These are phyloP conservation scores for Triops longicaudatus DNA, from an alignment of 1,140 invertebrate species.

Conservation along the genomic window DNA sequence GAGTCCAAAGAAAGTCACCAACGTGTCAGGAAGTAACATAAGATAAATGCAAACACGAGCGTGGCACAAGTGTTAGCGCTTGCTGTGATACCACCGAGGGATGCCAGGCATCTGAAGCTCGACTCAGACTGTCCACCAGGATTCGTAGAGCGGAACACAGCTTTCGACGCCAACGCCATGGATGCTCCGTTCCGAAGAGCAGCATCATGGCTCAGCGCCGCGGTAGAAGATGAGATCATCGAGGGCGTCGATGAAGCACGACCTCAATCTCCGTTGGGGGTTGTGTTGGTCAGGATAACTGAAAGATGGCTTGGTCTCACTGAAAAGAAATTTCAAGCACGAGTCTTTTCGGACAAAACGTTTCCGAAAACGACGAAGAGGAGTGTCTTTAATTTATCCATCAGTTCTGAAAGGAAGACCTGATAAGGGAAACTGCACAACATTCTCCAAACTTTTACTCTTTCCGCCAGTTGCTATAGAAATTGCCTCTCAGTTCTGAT, in stretches of 20 bases:
- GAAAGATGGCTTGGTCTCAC: not conserved
- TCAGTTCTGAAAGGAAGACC: not conserved
- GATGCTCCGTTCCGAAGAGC: not conserved
- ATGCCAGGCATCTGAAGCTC: not conserved
- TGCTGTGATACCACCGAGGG: not conserved
- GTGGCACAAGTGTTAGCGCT: not conserved
- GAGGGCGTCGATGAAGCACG: constrained; percentile 9
- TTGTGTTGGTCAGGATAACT: not conserved
- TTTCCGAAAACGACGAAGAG: not conserved
- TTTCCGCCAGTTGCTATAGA: not conserved
- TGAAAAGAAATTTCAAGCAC: not conserved
- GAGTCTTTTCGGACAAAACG: not conserved
- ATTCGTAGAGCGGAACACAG: constrained; percentile 6
- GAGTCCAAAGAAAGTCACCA: too few relatives aligned
- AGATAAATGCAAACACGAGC: too few relatives aligned
- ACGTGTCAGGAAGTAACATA: too few relatives aligned
- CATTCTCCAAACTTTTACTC: not conserved
- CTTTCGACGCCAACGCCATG: not conserved
- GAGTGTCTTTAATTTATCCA: not conserved
- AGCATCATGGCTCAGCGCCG: not conserved
- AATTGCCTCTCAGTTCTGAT: not conserved
- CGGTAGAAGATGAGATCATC: not conserved
- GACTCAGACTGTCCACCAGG: not conserved
- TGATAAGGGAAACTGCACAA: not conserved
- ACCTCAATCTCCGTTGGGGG: not conserved